Conservation (phyloP, 2,888 invertebrate genomes). For the Acronicta aceris region DNA sequence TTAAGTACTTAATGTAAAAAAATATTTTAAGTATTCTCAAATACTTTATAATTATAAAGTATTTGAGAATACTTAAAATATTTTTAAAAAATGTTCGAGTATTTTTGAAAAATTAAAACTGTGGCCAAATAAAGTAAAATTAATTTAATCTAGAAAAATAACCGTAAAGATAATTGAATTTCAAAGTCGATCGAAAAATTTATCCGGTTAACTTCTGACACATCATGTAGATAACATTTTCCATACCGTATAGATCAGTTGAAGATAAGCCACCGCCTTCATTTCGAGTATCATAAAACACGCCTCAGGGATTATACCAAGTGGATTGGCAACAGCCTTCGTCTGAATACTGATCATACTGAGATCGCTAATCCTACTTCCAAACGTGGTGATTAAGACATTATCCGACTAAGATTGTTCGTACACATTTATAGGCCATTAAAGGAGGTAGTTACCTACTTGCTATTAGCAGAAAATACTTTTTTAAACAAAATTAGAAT, state of each 20-base stretch:
- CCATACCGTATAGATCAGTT: neutral
- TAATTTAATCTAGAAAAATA: no score
- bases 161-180: no score
- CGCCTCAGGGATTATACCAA: slow-evolving; percentile 34
- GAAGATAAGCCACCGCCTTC: slow-evolving; percentile 39
- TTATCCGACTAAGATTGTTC: slow-evolving; percentile 17
- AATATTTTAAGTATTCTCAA: no score
- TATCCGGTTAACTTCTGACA: no score
- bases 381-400: slow-evolving; percentile 35
- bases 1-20: no score
- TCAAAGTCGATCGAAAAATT: no score
- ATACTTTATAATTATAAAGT: no score
- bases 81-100: no score
- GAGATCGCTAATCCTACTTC: slow-evolving; percentile 29
- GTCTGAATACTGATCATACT: slow-evolving; percentile 29
- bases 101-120: no score
- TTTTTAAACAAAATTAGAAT: slow-evolving; percentile 16
- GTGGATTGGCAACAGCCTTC: slow-evolving; percentile 22
- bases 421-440: slow-evolving; percentile 18
- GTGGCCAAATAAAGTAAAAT: no score
- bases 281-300: slow-evolving; percentile 49
- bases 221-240: slow-evolving; percentile 3
- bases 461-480: slow-evolving; percentile 6
- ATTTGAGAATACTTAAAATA: no score
- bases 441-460: slow-evolving; percentile 7